Evolutionary conservation across 2,888 invertebrate genomes (phyloP), one percentile per base, ranked within the genome.

Genomic region (Aleiodes testaceus): DNA sequence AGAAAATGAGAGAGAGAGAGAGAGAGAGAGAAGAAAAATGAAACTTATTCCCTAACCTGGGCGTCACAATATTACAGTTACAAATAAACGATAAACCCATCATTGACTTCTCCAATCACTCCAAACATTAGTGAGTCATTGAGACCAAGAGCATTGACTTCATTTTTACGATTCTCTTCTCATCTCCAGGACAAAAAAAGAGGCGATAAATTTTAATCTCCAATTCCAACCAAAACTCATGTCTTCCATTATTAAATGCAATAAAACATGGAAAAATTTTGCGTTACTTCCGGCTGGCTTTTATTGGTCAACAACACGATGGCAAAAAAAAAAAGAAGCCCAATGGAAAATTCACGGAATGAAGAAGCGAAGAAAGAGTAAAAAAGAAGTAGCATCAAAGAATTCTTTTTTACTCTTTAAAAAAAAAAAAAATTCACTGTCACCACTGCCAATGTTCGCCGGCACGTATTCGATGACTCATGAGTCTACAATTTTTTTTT

Each of bases 271-370:
- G 6, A 3, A 36, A 9, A 36, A 9, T 81, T 81, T 85, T 84
- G 87, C 88, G 86, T 86, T 88, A 87, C 86, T 88, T 88, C 88
- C 88, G 89, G 88, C n/a, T 86, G 80, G 83, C 36, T 16, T 81
- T 81, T 79, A 74, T 82, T 75, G 77, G 78, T 59, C 70, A 80
- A 77, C 75, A 78, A 80, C 78, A 18, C 20, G 30, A 36, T 14
- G 30, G 1, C 3, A 36, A 59, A 16, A 14, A 55, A 30, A 55
- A 3, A 30, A 12, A 9, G 52, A 55, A 12, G 11, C 7, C 12
- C 20, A 55, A 16, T 50, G 16, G 16, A n/a, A 16, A 18, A 36
- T 42, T 18, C 36, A 12, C 1, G n/a, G 22, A 30, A 53, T 53
- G 53, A 53, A 36, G 36, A 36, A 36, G 36, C 7, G 9, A 36